Evolutionary conservation across 2,888 invertebrate species (phyloP), one percentile per base, ranked within the genome.

Genomic region (Parnassius orleans): DNA sequence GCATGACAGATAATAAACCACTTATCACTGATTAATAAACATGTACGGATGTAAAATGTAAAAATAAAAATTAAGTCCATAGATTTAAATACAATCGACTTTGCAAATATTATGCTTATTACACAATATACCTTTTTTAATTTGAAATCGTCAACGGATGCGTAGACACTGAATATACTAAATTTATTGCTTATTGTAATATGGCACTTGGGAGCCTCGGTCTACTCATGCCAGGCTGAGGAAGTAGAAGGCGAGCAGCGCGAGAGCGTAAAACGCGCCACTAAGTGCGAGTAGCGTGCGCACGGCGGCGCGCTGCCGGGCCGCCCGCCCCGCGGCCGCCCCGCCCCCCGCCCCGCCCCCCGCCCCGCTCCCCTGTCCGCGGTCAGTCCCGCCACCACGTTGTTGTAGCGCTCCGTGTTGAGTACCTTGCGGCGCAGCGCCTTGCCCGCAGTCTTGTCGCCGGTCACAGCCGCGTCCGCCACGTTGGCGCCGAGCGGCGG

Each of bases 271-370:
- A 69, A 83, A 70, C 66, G 82, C 68, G 15, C 81, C 80, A 78
- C 93, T 93, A 74, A 93, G 92, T 65, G 93, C 90, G 70, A 94
- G 91, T 74, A 94, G 75, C 86, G 92, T 89, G 68, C 92, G 91
- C 78, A 93, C 86, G 64, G 93, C 81, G 47, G 72, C 78, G 50
- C 82, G 81, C 71, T 68, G 66, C 57, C 65, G 59, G 58, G 57
- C 57, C 61, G 64, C 64, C 43, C 44, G 53, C 62, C 58, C 44
- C 59, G 64, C 47, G 63, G 54, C 43, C 87, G 65, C 90, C 68
- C 87, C 86, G 79, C 60, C 79, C 75, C 88, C 46, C 46, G 46
- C 63, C 19, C 81, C 48, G 72, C 78, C 48, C 82, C 80, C 71
- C 68, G 66, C 56, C 63, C 56, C 60, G 57, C 57, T 61, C 64